Base-by-base conservation (phyloP, 2,797 vertebrate species). In the Gallirallus australis region DNA sequence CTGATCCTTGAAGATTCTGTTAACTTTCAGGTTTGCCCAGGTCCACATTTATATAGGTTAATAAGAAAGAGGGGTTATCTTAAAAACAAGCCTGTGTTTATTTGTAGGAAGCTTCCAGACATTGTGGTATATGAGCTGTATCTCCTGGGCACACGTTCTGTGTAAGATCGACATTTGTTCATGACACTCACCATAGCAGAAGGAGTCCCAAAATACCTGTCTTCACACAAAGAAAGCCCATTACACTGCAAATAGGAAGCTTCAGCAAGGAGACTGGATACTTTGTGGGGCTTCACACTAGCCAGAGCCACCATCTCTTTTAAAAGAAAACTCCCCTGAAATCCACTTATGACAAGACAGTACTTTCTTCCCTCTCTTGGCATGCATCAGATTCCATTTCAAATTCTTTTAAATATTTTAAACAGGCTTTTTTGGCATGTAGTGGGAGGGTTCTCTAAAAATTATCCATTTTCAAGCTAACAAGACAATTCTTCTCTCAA, bases 31-130 rank as follows among this genome's bases (percentile, higher is more conserved):
- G 50, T 12, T 75, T 88, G 47, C 69, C 47, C 35, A 90, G 23
- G 45, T 61, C 30, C 14, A 11, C 35, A 33, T 64, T 82, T 37
- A 48, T 15, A 53, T 4, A 28, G n/a, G 28, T 96, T 83, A 85
- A 9, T 11, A 45, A 80, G 47, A 76, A 31, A 35, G 0, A 0
- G 6, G 2, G 8, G 16, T 71, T 68, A 23, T 81, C 66, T 89
- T 84, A 56, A 82, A 91, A 88, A 52, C 27, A 56, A 61, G 77
- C 11, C 28, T 9, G 7, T 76, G 25, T 21, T 81, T n/a, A 42
- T 79, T 70, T 69, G 35, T 25, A 68, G 0, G 30, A 66, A 30
- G 17, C 65, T 64, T 71, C 40, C 45, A 87, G 16, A 27, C 7
- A 35, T 4, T 30, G 50, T 21, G 21, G 45, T n/a, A 73, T 60